Evolutionary conservation across 2,797 vertebrate genomes (phyloP).

Genomic region (Lemur catta): DNA sequence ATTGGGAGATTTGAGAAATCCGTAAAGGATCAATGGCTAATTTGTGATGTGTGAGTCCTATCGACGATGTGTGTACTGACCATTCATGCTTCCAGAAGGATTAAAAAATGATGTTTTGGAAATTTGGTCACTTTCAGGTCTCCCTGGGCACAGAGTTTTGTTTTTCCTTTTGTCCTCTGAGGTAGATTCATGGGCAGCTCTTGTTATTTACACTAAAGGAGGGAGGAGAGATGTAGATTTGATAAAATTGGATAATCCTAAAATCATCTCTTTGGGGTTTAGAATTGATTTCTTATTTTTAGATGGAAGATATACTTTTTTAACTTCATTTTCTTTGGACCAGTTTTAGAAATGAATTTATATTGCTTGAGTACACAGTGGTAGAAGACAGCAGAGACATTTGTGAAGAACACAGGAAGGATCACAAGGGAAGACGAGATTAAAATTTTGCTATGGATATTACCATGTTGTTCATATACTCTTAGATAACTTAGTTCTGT

Average conservation of each 20-base stretch:
- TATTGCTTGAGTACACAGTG: not conserved
- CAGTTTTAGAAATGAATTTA: not conserved
- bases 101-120: not conserved
- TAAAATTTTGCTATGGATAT: not conserved
- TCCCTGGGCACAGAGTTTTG: not conserved
- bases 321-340: not conserved
- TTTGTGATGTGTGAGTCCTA: not conserved
- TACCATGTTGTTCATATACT: not conserved
- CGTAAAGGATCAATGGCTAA: not conserved
- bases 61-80: not conserved
- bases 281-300: slow-evolving; percentile 32
- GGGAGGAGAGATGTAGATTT: not conserved
- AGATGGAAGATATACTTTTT: not conserved
- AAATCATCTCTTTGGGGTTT: not conserved
- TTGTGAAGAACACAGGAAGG: not conserved
- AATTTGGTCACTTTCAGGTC: not conserved
- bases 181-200: not conserved
- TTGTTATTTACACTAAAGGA: not conserved
- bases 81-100: not conserved
- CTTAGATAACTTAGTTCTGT: not conserved
- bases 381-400: not conserved
- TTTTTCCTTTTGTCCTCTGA: not conserved
- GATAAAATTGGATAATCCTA: not conserved
- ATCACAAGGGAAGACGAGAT: not conserved
- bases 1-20: not conserved